Evolutionary conservation across 2,888 invertebrate genomes (phyloP), one percentile per base, ranked within the genome.

Genomic region (Cryptophagus acutangulus): DNA sequence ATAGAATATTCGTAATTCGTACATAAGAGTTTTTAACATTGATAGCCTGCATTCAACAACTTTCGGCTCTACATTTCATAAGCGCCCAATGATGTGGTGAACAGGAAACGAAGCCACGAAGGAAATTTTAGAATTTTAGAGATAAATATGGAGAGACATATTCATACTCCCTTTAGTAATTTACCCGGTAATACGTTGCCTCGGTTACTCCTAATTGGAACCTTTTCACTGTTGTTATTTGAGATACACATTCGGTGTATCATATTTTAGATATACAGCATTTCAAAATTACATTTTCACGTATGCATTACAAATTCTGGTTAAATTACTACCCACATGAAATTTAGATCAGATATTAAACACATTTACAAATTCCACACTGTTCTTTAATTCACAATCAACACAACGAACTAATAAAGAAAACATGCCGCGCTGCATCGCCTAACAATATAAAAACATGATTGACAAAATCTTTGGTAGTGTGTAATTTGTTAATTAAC

Each of bases 151-250:
- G 14, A 10, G 4, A 31, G 3, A 31, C 16, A 41, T 36, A 39
- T 45, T 36, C 38, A 36, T 46, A 40, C 43, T 46, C 46, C 43
- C 43, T 43, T 43, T 36, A 26, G 38, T 42, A 45, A 42, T 42
- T 42, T 39, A 38, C 40, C 33, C 38, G 34, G 43, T 29, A 38
- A 26, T 31, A 31, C 31, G 63, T 63, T 62, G 59, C 62, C 61
- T 46, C 49, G 62, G 62, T 59, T 59, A 62, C 62, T 61, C 55
- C 57, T 63, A 63, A 63, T 63, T 63, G 60, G 63, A 54, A 59
- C 58, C 61, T 62, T 62, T 63, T 59, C 62, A 52, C 50, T 53
- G 58, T 57, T 58, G 63, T 62, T 63, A 63, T 61, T 58, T 56
- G 62, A 62, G 61, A 62, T 58, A 54, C 54, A 59, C 58, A 59